Evolutionary conservation across 92 coral and sea anemone species (phyloP).

Genomic region (Siderastrea siderea): DNA sequence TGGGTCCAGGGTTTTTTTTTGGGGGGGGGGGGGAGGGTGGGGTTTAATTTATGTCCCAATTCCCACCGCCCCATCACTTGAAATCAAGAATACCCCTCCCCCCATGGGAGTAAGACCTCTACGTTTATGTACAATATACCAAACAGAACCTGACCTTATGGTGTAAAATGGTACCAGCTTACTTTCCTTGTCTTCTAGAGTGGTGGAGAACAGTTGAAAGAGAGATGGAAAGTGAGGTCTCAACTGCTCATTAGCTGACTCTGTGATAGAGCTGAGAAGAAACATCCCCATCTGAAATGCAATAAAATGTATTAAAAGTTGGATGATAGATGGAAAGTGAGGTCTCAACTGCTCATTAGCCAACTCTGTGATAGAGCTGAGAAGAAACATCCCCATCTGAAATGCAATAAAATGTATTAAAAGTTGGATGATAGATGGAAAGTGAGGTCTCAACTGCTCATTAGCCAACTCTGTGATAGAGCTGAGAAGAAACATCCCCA

Average conservation of each 20-base stretch:
- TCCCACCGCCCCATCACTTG: too few relatives aligned
- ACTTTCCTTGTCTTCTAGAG: constrained; percentile 92
- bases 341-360: constrained; percentile 97
- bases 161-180: constrained; percentile 89
- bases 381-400: constrained; percentile 99
- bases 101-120: too few relatives aligned
- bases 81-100: too few relatives aligned
- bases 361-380: constrained; percentile 92
- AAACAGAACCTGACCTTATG: constrained; percentile 64
- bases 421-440: not conserved
- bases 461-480: constrained; percentile 95
- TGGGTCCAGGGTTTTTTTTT: too few relatives aligned
- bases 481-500: constrained; percentile 98
- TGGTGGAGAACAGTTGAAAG: constrained; percentile 86
- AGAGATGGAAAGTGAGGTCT: constrained; percentile 93
- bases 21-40: not conserved
- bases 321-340: constrained; percentile 26
- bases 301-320: not conserved
- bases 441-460: constrained; percentile 93
- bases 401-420: not conserved
- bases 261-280: constrained; percentile 93
- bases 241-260: constrained; percentile 95
- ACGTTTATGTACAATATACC: not conserved
- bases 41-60: not conserved
- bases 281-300: constrained; percentile 96